Evolutionary conservation across 2,888 invertebrate species (phyloP).

Genomic region (Nudaria mundana): DNA sequence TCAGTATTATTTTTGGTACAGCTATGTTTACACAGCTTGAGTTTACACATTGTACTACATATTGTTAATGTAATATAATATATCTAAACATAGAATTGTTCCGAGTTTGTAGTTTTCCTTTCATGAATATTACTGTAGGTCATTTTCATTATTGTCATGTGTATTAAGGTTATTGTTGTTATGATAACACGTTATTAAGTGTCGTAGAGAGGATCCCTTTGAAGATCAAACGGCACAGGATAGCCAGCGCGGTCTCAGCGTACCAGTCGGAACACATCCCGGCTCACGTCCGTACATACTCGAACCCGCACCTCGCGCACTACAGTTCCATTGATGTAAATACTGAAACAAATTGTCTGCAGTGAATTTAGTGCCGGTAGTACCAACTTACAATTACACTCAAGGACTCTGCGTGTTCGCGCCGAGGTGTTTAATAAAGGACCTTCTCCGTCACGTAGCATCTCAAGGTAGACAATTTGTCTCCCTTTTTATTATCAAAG

Average conservation of each 20-base stretch:
- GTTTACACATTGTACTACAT: not conserved
- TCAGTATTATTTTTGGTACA: not conserved
- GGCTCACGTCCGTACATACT: slow-evolving; percentile 41
- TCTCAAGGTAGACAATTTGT: slow-evolving; percentile 44
- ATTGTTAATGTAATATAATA: too few species aligned
- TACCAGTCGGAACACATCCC: slow-evolving; percentile 53
- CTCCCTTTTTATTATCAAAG: slow-evolving; percentile 69
- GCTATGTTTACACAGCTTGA: not conserved
- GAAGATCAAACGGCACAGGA: slow-evolving; percentile 42
- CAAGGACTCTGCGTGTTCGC: slow-evolving; percentile 66
- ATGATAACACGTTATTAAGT: slow-evolving; percentile 38
- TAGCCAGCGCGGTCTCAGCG: slow-evolving; percentile 33
- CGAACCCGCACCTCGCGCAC: slow-evolving; percentile 15
- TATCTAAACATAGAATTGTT: not conserved
- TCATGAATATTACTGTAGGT: slow-evolving; percentile 10
- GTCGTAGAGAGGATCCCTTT: slow-evolving; percentile 51
- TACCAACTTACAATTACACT: slow-evolving; percentile 40
- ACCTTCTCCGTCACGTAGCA: slow-evolving; percentile 58
- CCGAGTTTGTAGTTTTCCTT: not conserved
- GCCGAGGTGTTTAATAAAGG: slow-evolving; percentile 63
- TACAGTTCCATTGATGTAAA: slow-evolving; percentile 33
- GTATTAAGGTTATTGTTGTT: slow-evolving; percentile 48
- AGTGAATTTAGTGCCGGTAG: slow-evolving; percentile 21
- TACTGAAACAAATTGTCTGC: slow-evolving; percentile 43
- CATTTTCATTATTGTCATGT: slow-evolving; percentile 15